Percentiles rank a stretch among this genome's conserved stretches.
Evolutionary conservation across 2,113 vertebrate genomes (phyloP).

Genomic region (Austrofundulus limnaeus): DNA sequence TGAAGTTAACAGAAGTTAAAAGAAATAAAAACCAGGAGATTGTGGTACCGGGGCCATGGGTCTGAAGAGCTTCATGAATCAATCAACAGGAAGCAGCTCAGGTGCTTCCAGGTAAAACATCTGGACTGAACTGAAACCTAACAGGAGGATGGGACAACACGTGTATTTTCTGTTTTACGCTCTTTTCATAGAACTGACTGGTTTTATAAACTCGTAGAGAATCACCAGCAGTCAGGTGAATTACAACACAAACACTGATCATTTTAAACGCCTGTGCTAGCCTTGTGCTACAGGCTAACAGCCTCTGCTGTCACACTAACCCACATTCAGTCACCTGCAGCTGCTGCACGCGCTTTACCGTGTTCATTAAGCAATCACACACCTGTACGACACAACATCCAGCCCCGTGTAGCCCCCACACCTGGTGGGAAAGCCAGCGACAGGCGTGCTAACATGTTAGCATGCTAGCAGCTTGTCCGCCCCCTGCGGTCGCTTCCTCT

Average conservation of each 20-base stretch:
- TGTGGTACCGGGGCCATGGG: no score
- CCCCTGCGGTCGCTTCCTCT: constrained; percentile 58
- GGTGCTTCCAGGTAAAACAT: no score
- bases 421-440: not conserved
- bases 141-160: no score
- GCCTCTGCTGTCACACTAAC: constrained; percentile 14
- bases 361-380: not conserved
- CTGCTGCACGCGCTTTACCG: accelerated
- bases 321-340: not conserved
- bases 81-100: not conserved
- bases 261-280: constrained; percentile 27
- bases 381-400: not conserved
- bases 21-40: no score
- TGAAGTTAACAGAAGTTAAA: no score
- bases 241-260: constrained; percentile 32
- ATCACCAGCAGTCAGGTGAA: not conserved
- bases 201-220: no score
- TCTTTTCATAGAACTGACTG: no score
- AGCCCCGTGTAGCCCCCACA: not conserved
- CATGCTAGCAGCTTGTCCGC: constrained; percentile 38
- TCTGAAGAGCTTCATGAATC: no score
- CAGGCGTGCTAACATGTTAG: constrained; percentile 44
- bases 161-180: not conserved
- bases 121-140: no score
- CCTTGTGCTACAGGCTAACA: constrained; percentile 17